Percentiles rank a stretch among this genome's conserved stretches.
Conservation (phyloP, 2,113 vertebrate genomes). For the Otolemur garnettii region DNA sequence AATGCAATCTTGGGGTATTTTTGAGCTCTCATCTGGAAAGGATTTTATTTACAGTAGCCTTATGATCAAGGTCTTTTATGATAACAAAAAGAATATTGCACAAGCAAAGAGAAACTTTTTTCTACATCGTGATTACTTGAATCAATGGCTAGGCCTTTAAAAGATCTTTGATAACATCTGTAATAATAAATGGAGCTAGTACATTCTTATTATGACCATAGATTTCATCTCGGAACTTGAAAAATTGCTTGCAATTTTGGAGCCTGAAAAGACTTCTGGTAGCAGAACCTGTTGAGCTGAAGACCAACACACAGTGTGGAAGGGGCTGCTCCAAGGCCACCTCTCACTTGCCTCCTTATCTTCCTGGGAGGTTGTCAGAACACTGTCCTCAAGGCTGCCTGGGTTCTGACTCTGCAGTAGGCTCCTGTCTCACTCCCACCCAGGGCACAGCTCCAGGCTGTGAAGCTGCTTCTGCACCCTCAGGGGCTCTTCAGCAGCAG, state of each 20-base stretch:
- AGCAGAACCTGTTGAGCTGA: background rate
- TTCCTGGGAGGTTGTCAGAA: background rate
- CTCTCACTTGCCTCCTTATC: background rate
- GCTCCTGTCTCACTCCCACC: background rate
- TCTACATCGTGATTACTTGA: background rate
- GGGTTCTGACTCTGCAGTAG: background rate
- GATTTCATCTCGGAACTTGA: conserved; percentile 31
- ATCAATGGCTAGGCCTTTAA: background rate
- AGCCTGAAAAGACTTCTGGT: conserved; percentile 36
- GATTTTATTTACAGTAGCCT: background rate
- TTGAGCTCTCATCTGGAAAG: background rate
- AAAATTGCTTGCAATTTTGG: conserved; percentile 41
- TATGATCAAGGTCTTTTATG: background rate
- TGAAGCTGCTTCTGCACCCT: background rate
- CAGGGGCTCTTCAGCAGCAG: background rate
- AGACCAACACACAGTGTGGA: background rate
- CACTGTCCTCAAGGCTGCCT: background rate
- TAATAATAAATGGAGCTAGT: conserved; percentile 39
- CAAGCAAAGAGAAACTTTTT: background rate
- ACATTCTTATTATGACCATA: background rate
- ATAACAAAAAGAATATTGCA: background rate
- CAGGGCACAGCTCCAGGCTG: background rate
- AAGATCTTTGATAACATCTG: background rate
- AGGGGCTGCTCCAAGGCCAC: background rate
- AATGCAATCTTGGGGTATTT: background rate